phyloP scores from a whole-genome alignment of 2,888 invertebrate genomes.

The Helleia helle region DNA sequence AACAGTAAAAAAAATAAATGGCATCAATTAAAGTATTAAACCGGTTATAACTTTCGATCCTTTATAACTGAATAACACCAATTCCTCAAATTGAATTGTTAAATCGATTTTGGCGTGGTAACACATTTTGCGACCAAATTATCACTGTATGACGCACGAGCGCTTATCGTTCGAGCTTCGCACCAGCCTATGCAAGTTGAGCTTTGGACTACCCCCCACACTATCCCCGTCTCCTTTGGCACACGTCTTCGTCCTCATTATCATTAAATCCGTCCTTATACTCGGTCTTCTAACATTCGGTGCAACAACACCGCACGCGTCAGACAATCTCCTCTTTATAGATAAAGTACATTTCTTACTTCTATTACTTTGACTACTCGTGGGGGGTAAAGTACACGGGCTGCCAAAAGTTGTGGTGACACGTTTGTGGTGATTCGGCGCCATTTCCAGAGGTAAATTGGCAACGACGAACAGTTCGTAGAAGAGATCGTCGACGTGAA shows the following conservation, averaged over 20 bases:
- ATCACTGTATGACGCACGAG: slow-evolving; percentile 66
- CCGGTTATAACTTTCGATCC: too few species aligned
- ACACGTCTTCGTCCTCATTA: slow-evolving; percentile 88
- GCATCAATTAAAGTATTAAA: too few species aligned
- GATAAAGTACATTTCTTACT: slow-evolving; percentile 85
- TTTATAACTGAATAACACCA: too few species aligned
- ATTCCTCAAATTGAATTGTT: too few species aligned
- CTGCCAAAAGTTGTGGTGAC: slow-evolving; percentile 84
- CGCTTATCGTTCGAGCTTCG: slow-evolving; percentile 61
- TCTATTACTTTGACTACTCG: slow-evolving; percentile 77
- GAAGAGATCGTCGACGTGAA: slow-evolving; percentile 87
- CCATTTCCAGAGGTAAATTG: slow-evolving; percentile 90
- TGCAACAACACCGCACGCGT: slow-evolving; percentile 92
- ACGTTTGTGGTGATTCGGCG: slow-evolving; percentile 88
- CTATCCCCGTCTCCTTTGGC: slow-evolving; percentile 80
- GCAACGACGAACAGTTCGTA: slow-evolving; percentile 88
- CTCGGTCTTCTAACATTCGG: slow-evolving; percentile 90
- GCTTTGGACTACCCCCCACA: slow-evolving; percentile 67
- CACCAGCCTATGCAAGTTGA: slow-evolving; percentile 63
- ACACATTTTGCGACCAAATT: too few species aligned
- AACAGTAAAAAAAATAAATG: too few species aligned
- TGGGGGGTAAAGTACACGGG: slow-evolving; percentile 82
- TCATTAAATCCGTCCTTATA: slow-evolving; percentile 90
- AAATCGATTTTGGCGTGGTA: not conserved
- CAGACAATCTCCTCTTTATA: slow-evolving; percentile 86